These are phyloP conservation scores for Spondyliosoma cantharus DNA, from an alignment of 2,797 vertebrate species.

Conservation along the genomic window DNA sequence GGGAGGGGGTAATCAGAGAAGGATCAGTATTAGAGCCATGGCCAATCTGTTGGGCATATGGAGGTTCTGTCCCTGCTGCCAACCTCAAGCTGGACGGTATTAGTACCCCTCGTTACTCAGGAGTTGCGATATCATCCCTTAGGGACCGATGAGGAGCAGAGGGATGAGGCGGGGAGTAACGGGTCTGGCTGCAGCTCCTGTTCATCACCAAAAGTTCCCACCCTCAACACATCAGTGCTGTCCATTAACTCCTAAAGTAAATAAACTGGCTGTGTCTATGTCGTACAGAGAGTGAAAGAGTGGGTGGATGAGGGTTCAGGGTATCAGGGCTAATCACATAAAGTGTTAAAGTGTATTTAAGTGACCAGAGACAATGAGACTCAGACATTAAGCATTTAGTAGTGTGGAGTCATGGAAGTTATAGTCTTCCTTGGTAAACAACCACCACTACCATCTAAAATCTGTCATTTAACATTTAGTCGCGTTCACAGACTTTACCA, in stretches of 20 bases:
- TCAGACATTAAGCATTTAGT: not conserved
- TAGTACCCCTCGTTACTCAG: constrained; percentile 60
- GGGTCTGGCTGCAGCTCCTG: constrained; percentile 63
- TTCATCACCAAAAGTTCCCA: constrained; percentile 53
- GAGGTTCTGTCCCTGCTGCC: constrained; percentile 62
- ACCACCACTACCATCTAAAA: too few species aligned
- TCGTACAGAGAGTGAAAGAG: constrained; percentile 27
- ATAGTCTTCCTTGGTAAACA: too few species aligned
- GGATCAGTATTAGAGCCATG: constrained; percentile 54
- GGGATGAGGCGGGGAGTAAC: constrained; percentile 33
- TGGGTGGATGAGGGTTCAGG: constrained; percentile 20
- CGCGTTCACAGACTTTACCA: too few species aligned
- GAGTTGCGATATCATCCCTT: constrained; percentile 66
- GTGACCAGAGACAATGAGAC: constrained; percentile 1
- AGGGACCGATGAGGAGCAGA: constrained; percentile 64
- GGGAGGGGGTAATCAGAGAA: constrained; percentile 34
- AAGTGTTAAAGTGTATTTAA: constrained; percentile 40
- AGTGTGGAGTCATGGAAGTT: too few species aligned
- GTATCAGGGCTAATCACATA: constrained; percentile 32
- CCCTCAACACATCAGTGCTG: constrained; percentile 48
- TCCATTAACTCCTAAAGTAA: constrained; percentile 66
- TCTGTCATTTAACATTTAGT: too few species aligned
- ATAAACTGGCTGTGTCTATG: constrained; percentile 57
- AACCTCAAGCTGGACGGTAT: constrained; percentile 78
- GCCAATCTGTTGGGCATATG: constrained; percentile 74